These are phyloP conservation scores for Nomia melanderi DNA, from an alignment of 1,140 invertebrate genomes.

Conservation along the genomic window DNA sequence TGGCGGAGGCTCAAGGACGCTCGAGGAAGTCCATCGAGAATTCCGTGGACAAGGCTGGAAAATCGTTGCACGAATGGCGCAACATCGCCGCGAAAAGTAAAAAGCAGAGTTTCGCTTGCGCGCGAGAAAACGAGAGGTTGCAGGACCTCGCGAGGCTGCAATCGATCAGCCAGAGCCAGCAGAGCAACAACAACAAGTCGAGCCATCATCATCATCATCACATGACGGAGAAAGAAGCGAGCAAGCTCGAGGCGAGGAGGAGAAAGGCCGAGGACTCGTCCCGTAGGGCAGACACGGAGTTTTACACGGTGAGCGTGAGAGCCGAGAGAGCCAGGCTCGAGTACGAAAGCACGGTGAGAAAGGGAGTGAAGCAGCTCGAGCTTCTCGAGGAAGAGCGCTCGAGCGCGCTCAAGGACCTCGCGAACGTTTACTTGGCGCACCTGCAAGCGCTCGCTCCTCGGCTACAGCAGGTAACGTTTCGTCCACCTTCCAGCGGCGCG, in stretches of 20 bases:
- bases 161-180: constrained; percentile 76
- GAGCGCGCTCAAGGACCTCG: constrained; percentile 89
- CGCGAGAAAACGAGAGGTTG: constrained; percentile 93
- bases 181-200: constrained; percentile 74
- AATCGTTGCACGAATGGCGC: constrained; percentile 91
- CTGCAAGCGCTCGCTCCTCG: constrained; percentile 89
- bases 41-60: constrained; percentile 92
- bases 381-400: constrained; percentile 94
- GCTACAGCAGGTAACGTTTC: constrained; percentile 77
- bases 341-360: constrained; percentile 94
- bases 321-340: constrained; percentile 94
- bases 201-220: constrained; percentile 69
- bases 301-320: constrained; percentile 94
- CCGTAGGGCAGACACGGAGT: constrained; percentile 95
- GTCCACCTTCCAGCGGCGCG: no score
- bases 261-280: constrained; percentile 94
- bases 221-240: constrained; percentile 86
- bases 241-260: constrained; percentile 92
- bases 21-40: constrained; percentile 88
- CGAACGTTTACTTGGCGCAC: constrained; percentile 89
- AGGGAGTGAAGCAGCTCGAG: constrained; percentile 89
- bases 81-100: constrained; percentile 92
- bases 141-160: constrained; percentile 84
- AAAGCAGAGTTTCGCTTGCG: constrained; percentile 90
- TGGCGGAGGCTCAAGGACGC: constrained; percentile 84